Percentiles rank a stretch among this genome's conserved stretches.
Conservation (phyloP, 37 sponge, comb jelly and placozoan species). For the Spongia lamella region DNA sequence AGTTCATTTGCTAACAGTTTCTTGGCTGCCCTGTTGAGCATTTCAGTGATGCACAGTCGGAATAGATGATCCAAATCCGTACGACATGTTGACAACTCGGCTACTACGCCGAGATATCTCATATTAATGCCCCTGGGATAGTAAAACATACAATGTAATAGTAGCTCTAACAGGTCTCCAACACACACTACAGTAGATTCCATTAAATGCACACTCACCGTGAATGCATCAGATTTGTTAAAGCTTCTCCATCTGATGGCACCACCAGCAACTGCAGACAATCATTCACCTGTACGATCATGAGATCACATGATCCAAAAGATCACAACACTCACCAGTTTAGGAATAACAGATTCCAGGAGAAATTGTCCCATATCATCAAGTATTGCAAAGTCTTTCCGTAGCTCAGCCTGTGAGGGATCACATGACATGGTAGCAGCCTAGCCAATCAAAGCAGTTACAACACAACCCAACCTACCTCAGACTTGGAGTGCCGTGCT, state of each 20-base stretch:
- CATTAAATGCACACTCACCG: slow-evolving; percentile 16
- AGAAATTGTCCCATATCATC: slow-evolving; percentile 42
- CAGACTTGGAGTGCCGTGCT: slow-evolving; percentile 54
- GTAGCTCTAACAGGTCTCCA: slow-evolving; percentile 1
- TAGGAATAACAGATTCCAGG: slow-evolving; percentile 29
- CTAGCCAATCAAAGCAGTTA: not conserved
- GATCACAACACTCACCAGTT: slow-evolving; percentile 16
- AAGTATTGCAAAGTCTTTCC: slow-evolving; percentile 49
- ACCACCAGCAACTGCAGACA: slow-evolving; percentile 49
- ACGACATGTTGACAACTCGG: slow-evolving; percentile 36
- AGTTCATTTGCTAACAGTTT: slow-evolving; percentile 57
- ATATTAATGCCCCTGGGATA: slow-evolving; percentile 88
- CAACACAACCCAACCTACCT: slow-evolving; percentile 14
- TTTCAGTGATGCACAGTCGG: slow-evolving; percentile 79
- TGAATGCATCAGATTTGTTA: slow-evolving; percentile 62
- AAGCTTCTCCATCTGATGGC: slow-evolving; percentile 71
- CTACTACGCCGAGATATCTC: slow-evolving; percentile 86
- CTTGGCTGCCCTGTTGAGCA: slow-evolving; percentile 80
- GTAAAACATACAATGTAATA: not conserved
- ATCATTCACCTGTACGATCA: slow-evolving; percentile 42
- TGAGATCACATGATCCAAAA: not conserved
- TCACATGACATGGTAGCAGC: not conserved
- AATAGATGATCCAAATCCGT: slow-evolving; percentile 65
- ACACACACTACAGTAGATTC: not conserved
- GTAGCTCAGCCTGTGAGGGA: slow-evolving; percentile 43